Conservation (phyloP, 2,888 invertebrate species). For the Liposcelis brunnea region DNA sequence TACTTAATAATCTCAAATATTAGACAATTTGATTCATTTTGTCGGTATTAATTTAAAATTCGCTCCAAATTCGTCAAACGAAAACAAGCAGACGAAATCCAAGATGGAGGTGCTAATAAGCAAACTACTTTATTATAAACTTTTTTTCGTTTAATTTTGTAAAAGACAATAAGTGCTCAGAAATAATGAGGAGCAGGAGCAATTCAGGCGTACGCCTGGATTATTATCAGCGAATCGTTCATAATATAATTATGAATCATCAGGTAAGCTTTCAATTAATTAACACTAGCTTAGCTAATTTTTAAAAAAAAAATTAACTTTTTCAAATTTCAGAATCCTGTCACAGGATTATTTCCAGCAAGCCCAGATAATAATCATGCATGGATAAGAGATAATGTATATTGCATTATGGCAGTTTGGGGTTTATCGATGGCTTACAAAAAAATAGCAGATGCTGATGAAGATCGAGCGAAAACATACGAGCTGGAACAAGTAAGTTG, state of each 20-base stretch:
- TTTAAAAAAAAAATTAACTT: too few species aligned
- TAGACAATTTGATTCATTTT: too few species aligned
- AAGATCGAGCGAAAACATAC: constrained; percentile 94
- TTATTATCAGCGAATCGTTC: constrained; percentile 88
- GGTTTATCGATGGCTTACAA: constrained; percentile 96
- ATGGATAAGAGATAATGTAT: constrained; percentile 97
- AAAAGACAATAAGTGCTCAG: too few species aligned
- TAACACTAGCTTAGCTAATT: not conserved
- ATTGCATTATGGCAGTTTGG: constrained; percentile 95
- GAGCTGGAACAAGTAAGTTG: constrained; percentile 64
- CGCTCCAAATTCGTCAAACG: too few species aligned
- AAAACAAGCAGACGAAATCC: too few species aligned
- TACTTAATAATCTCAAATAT: too few species aligned
- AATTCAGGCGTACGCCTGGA: constrained; percentile 88
- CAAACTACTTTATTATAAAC: too few species aligned
- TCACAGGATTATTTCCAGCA: constrained; percentile 91
- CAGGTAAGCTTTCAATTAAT: constrained; percentile 27
- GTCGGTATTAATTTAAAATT: too few species aligned
- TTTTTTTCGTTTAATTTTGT: too few species aligned
- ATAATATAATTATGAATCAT: constrained; percentile 82
- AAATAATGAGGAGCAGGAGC: constrained; percentile 74
- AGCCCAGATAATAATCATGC: constrained; percentile 78
- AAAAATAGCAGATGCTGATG: constrained; percentile 97
- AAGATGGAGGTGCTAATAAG: too few species aligned
- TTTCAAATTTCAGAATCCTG: constrained; percentile 95